Percentiles rank a stretch among this genome's conserved stretches.
These are phyloP conservation scores for Morone saxatilis DNA, from an alignment of 2,113 vertebrate genomes.

Conservation along the genomic window DNA sequence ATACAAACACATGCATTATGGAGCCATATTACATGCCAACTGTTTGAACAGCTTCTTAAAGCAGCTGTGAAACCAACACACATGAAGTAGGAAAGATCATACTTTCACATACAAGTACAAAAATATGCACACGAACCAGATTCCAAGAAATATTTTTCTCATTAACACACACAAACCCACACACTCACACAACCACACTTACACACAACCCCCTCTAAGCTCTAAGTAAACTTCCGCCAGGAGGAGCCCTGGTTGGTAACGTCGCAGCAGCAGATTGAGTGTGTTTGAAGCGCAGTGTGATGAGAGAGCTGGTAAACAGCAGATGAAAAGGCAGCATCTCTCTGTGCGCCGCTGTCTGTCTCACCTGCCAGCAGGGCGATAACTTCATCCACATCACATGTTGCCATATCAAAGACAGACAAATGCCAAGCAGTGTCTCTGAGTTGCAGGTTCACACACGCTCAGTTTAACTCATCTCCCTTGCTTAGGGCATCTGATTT, in stretches of 20 bases:
- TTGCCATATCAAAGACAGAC: conserved; percentile 81
- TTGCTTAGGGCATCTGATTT: conserved; percentile 79
- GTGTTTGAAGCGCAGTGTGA: conserved; percentile 80
- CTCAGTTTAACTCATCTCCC: conserved; percentile 72
- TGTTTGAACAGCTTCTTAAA: conserved; percentile 71
- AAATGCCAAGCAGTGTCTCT: conserved; percentile 84
- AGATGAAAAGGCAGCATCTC: conserved; percentile 79
- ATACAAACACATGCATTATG: conserved; percentile 51
- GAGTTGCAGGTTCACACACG: conserved; percentile 72
- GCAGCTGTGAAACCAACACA: conserved; percentile 64
- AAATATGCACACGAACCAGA: conserved; percentile 56
- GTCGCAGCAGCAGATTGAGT: conserved; percentile 73
- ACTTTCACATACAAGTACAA: conserved; percentile 49
- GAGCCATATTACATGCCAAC: conserved; percentile 55
- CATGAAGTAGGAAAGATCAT: conserved; percentile 51
- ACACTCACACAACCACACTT: conserved; percentile 27
- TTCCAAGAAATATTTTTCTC: conserved; percentile 59
- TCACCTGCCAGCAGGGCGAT: conserved; percentile 80
- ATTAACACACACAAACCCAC: conserved; percentile 31
- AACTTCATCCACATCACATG: conserved; percentile 77
- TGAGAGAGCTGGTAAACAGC: conserved; percentile 83
- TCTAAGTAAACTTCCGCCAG: conserved; percentile 73
- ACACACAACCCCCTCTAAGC: conserved; percentile 62
- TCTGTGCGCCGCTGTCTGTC: conserved; percentile 71
- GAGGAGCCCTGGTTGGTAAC: conserved; percentile 66